Evolutionary conservation across 2,113 vertebrate genomes (phyloP).

Genomic region (Poecilia latipinna): DNA sequence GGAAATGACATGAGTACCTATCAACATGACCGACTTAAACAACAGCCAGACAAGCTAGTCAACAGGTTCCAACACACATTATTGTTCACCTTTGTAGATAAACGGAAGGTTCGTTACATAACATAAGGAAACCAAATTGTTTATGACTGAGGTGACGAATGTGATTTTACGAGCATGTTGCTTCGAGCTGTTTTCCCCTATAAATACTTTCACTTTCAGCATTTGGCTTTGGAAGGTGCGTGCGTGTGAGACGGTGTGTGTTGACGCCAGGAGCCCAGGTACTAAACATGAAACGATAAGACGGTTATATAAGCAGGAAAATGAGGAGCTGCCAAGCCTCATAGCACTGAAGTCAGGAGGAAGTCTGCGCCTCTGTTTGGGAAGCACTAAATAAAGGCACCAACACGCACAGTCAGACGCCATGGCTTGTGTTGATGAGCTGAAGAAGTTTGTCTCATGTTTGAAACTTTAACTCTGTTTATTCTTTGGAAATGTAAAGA

Average conservation of each 20-base stretch:
- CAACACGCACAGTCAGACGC: neutral
- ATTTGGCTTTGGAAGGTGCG: slow-evolving; percentile 5
- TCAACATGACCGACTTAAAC: slow-evolving; percentile 32
- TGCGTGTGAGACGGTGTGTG: neutral
- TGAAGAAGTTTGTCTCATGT: neutral
- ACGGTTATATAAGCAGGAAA: slow-evolving; percentile 31
- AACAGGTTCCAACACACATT: neutral
- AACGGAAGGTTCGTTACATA: neutral
- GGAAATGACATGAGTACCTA: slow-evolving; percentile 60
- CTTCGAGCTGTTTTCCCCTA: neutral
- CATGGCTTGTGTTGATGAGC: slow-evolving; percentile 19
- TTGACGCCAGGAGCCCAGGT: slow-evolving; percentile 18
- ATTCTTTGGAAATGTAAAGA: slow-evolving; percentile 1
- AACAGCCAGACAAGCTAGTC: slow-evolving; percentile 8
- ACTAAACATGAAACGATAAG: slow-evolving; percentile 17
- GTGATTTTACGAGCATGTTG: slow-evolving; percentile 8
- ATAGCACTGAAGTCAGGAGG: neutral
- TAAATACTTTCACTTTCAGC: slow-evolving; percentile 7
- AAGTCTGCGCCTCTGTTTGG: slow-evolving; percentile 11
- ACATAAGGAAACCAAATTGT: neutral
- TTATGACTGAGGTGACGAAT: neutral
- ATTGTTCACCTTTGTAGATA: neutral
- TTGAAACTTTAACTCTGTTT: neutral
- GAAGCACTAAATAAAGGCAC: slow-evolving; percentile 31
- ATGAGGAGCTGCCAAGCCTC: slow-evolving; percentile 14